Percentiles rank a stretch among this genome's conserved stretches.
These are phyloP conservation scores for Papilio polytes DNA, from an alignment of 1,140 invertebrate species.

Conservation along the genomic window DNA sequence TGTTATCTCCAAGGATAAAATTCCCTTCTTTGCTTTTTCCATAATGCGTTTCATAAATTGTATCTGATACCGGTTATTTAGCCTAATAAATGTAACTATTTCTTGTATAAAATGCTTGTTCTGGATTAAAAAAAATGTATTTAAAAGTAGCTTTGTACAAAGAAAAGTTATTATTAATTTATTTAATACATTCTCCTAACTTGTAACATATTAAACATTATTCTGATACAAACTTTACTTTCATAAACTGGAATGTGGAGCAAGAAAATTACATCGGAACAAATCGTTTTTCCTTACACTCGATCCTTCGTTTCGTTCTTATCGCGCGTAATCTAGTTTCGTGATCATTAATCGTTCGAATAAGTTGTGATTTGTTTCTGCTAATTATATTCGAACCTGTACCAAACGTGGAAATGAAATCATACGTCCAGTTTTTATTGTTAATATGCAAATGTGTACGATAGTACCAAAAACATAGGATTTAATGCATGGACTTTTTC, in stretches of 20 bases:
- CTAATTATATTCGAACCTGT: not conserved
- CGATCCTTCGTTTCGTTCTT: conserved; percentile 12
- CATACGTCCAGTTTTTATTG: not conserved
- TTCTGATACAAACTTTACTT: not conserved
- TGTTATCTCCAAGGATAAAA: conserved; percentile 31
- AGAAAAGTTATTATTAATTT: too few species aligned
- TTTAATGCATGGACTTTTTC: too few species aligned
- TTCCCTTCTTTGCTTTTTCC: conserved; percentile 12
- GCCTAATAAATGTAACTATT: not conserved
- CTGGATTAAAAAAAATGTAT: not conserved
- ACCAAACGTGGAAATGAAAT: not conserved
- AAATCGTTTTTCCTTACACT: conserved; percentile 8
- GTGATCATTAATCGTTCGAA: conserved; percentile 9
- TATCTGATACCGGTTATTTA: not conserved
- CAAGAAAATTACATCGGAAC: conserved; percentile 3
- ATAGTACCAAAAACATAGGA: not conserved
- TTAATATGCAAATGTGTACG: not conserved
- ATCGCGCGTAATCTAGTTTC: not conserved
- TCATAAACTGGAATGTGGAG: not conserved
- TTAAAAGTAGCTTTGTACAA: too few species aligned
- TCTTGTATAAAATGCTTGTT: not conserved
- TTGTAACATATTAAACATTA: not conserved
- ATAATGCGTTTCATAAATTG: conserved; percentile 11
- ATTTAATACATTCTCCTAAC: too few species aligned
- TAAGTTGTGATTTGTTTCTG: conserved; percentile 6